Base-by-base conservation (phyloP, 2,113 vertebrate species). In the Lophius piscatorius region DNA sequence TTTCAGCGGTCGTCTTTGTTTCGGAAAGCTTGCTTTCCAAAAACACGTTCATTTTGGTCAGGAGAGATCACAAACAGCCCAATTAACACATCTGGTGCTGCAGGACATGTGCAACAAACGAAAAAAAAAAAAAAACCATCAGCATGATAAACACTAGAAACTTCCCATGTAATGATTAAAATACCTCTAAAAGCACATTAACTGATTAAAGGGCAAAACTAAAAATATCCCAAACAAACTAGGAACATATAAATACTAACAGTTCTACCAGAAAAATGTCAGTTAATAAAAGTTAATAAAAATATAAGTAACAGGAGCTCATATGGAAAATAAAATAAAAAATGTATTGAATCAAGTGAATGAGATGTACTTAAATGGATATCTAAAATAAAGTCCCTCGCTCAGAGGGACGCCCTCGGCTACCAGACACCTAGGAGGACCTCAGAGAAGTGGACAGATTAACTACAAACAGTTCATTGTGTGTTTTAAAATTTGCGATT, bases 171-270 rank as follows among this genome's bases (percentile, higher is more conserved):
- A 44, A 70, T 0, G 4, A 44, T 71, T 58, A 51, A 58, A 67
- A 57, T 42, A 55, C 26, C 42, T 59, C 72, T 76, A 34, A 62
- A 77, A 68, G 36, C 8, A 35, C 41, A 45, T 48, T 33, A 63
- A 49, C 2, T 49, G n/a, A 63, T 26, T 24, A 21, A 39, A 36
- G 41, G 14, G 12, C 21, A 58, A 48, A 7, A 14, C 6, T 4
- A 11, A 54, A 46, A 3, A 63, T 57, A 56, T 26, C 38, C 41
- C 38, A 60, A 51, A 67, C 11, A 41, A 58, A 48, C 60, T 50
- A 80, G 22, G 54, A 58, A 81, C 38, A 76, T 48, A 60, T 77
- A 75, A 83, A 86, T 73, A 87, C 74, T 49, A 77, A 82, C 63
- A 78, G 21, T 23, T 79, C 64, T 67, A 77, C 46, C 28, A 20